phyloP scores from a whole-genome alignment of 2,888 invertebrate species.

The Lepetodrilus schrolli region DNA sequence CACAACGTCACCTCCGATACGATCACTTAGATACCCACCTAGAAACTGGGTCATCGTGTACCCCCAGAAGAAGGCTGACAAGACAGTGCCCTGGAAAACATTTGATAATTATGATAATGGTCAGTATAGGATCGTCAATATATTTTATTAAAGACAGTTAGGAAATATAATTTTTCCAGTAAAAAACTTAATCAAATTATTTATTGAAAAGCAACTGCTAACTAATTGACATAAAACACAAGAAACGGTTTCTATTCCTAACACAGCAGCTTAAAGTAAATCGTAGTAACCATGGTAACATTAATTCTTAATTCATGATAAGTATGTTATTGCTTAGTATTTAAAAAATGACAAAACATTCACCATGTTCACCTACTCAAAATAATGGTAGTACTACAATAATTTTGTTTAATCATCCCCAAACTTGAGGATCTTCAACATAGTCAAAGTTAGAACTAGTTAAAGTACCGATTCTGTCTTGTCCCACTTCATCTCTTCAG shows the following conservation, averaged over 20 bases:
- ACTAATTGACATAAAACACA: too few species aligned
- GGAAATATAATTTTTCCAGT: neutral
- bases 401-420: neutral
- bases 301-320: too few species aligned
- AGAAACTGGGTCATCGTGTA: constrained; percentile 81
- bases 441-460: neutral
- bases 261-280: too few species aligned
- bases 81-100: constrained; percentile 78
- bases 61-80: constrained; percentile 85
- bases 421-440: neutral
- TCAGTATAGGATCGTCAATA: neutral
- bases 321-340: neutral
- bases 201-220: neutral
- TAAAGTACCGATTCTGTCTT: constrained; percentile 79
- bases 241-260: too few species aligned
- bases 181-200: neutral
- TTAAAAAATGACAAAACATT: neutral
- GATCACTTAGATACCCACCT: constrained; percentile 77
- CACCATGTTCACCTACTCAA: too few species aligned
- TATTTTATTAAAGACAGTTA: neutral
- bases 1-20: constrained; percentile 81
- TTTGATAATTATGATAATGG: neutral
- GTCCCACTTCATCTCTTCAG: constrained; percentile 81
- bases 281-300: too few species aligned
- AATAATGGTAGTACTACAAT: neutral